A percentile compares a stretch with the other conserved stretches of the same genome.
Evolutionary conservation across 2,797 vertebrate genomes (phyloP).

Genomic region (Halcyon leucocephala): DNA sequence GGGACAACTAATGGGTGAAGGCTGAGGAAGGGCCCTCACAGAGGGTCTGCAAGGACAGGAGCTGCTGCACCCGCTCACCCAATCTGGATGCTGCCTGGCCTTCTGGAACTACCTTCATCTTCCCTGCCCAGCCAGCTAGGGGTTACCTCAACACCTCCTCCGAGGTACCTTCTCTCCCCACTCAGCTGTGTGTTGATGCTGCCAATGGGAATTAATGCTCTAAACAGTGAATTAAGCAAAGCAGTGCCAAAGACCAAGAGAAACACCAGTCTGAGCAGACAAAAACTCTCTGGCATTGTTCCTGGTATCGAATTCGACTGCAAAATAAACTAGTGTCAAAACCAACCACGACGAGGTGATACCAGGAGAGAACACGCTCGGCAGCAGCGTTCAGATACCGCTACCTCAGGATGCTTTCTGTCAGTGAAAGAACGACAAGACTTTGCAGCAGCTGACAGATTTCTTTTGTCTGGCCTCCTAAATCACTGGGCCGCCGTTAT

Average conservation of each 20-base stretch:
- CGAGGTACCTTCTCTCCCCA: background rate
- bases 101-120: background rate
- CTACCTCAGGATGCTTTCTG: background rate
- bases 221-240: background rate
- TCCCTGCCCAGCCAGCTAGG: background rate
- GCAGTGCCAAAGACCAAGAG: background rate
- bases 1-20: fast-evolving
- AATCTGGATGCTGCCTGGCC: fast-evolving
- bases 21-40: background rate
- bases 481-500: background rate
- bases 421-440: background rate
- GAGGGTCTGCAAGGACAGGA: background rate
- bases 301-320: background rate
- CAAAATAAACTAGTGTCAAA: background rate
- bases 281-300: slow-evolving; percentile 13
- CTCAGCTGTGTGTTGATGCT: background rate
- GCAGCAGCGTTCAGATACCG: background rate
- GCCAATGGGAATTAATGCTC: background rate
- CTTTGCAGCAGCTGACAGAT: background rate
- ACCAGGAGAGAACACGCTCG: fast-evolving
- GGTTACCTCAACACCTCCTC: background rate
- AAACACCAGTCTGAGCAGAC: background rate
- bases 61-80: background rate
- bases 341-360: background rate
- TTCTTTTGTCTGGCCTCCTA: slow-evolving; percentile 50